phyloP scores from a whole-genome alignment of 2,113 vertebrate species.

The Clarias batrachus region DNA sequence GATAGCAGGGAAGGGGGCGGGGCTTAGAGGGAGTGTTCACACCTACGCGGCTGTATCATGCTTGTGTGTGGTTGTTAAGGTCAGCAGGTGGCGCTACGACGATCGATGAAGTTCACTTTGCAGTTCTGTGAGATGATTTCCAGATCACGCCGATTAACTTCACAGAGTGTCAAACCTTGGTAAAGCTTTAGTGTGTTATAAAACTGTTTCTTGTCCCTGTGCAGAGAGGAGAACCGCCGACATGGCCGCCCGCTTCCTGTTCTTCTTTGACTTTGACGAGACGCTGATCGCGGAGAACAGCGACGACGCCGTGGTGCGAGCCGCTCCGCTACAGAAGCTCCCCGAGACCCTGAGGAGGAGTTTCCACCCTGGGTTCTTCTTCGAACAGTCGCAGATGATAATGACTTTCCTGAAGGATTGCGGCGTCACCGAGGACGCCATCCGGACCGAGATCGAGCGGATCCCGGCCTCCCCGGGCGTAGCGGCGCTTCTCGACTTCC shows the following conservation, averaged over 20 bases:
- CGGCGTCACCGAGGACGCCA: slow-evolving; percentile 74
- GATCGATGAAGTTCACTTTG: too few species aligned
- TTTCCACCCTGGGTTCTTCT: slow-evolving; percentile 81
- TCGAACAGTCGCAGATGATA: slow-evolving; percentile 83
- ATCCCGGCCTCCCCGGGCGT: slow-evolving; percentile 83
- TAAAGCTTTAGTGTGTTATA: not conserved
- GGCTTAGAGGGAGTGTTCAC: not conserved
- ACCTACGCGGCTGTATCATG: too few species aligned
- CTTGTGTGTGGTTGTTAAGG: not conserved
- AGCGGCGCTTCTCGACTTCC: slow-evolving; percentile 78
- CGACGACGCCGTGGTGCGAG: slow-evolving; percentile 79
- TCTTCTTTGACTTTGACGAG: slow-evolving; percentile 93
- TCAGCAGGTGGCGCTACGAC: not conserved
- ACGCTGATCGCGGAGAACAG: slow-evolving; percentile 89
- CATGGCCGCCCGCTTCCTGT: slow-evolving; percentile 71
- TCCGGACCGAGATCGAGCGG: slow-evolving; percentile 73
- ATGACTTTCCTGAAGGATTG: slow-evolving; percentile 83
- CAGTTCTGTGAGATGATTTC: not conserved
- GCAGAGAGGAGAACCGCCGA: not conserved
- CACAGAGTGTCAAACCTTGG: not conserved
- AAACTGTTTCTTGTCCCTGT: not conserved
- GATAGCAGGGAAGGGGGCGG: not conserved
- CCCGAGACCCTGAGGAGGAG: slow-evolving; percentile 77
- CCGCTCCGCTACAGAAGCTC: slow-evolving; percentile 75
- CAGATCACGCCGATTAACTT: not conserved